phyloP scores from a whole-genome alignment of 2,797 vertebrate species.

The Knipowitschia caucasica region DNA sequence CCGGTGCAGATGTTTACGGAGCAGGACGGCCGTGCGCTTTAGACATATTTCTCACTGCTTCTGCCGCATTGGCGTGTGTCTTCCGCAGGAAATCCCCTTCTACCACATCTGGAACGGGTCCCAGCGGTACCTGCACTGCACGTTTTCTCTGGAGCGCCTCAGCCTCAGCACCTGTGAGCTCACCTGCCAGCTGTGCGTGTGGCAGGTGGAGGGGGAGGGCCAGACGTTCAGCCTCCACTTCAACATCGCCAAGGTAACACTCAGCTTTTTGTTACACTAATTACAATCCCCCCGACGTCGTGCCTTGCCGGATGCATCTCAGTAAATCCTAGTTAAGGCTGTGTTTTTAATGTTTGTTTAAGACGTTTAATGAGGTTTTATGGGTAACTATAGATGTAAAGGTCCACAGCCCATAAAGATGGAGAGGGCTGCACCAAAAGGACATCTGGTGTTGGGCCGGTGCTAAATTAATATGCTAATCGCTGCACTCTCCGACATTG shows the following conservation, averaged over 20 bases:
- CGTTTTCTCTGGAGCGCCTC: slow-evolving; percentile 94
- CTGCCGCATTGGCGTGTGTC: slow-evolving; percentile 13
- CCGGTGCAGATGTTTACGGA: slow-evolving; percentile 18
- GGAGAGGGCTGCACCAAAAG: background rate
- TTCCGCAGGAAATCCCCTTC: slow-evolving; percentile 94
- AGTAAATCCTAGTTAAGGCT: background rate
- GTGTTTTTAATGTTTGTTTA: background rate
- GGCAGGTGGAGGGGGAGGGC: slow-evolving; percentile 98
- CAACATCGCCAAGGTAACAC: slow-evolving; percentile 92
- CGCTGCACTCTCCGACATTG: background rate
- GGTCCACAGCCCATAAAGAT: background rate
- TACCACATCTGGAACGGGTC: slow-evolving; percentile 97
- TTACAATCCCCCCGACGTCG: background rate
- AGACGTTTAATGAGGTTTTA: slow-evolving; percentile 3
- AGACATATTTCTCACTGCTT: slow-evolving; percentile 45
- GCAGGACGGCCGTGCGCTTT: slow-evolving; percentile 37
- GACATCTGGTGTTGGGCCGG: background rate
- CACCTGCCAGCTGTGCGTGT: slow-evolving; percentile 97
- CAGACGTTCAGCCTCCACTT: slow-evolving; percentile 94
- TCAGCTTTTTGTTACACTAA: background rate
- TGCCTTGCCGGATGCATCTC: background rate
- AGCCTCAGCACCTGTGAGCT: slow-evolving; percentile 92
- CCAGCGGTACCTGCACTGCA: slow-evolving; percentile 93
- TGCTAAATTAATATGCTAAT: slow-evolving; percentile 4
- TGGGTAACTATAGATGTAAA: background rate